Evolutionary conservation across 2,797 vertebrate species (phyloP), one percentile per base, ranked within the genome.

Genomic region (Semotilus atromaculatus): DNA sequence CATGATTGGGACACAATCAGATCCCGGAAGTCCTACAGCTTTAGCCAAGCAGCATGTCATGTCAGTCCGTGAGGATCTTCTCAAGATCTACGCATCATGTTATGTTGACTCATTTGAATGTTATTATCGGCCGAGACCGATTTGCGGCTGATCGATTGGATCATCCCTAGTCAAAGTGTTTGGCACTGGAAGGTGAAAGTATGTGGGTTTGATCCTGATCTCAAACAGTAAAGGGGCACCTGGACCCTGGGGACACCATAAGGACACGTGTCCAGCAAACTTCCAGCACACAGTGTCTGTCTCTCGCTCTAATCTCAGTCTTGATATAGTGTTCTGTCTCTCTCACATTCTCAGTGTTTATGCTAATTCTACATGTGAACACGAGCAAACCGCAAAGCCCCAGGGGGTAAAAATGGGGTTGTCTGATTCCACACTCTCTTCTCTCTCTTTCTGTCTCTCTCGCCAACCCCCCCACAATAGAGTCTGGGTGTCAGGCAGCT

Each of bases 401-500:
- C 90, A 83, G 81, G 87, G 93, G 92, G 85, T 93, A 88, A 91
- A 92, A 93, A 93, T 86, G 88, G 92, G 93, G 92, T 93, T 89
- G 88, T 93, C 93, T 88, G 87, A 82, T 74, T 84, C 45, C 71
- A 62, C 90, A 85, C 93, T 67, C 80, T 81, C 55, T 68, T 81
- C 71, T 62, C 62, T 48, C 18, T 88, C 70, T 89, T 81, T 89
- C 90, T 89, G 9, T 66, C 40, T 60, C 79, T 53, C 58, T 75
- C 72, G 5, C 90, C 88, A 92, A 93, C 91, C 93, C 93, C 93
- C 93, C 93, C 91, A 93, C 94, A 94, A 94, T 94, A 90, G 93
- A 87, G 90, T 93, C 93, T 91, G 92, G 92, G 92, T 94, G 92
- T 94, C 93, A 94, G 93, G 93, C 94, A 93, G 94, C 93, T 94